Conservation (phyloP, 1,140 invertebrate genomes). For the Drosophila lini region DNA sequence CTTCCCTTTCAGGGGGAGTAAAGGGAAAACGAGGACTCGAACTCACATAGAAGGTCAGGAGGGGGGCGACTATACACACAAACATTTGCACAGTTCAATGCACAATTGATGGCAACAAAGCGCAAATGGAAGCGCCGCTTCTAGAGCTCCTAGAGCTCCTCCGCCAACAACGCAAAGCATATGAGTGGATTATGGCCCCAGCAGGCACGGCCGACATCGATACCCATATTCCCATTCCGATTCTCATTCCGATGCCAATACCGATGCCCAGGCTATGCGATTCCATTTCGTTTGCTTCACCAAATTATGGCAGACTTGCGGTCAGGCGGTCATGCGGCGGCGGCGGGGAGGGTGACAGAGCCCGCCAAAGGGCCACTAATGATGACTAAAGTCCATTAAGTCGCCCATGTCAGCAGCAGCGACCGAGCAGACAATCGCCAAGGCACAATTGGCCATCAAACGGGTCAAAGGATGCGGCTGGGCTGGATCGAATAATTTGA, state of each 20-base stretch:
- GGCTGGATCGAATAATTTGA: constrained; percentile 37
- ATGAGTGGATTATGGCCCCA: constrained; percentile 53
- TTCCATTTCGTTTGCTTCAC: constrained; percentile 45
- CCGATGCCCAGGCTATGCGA: constrained; percentile 16
- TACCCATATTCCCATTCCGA: constrained; percentile 17
- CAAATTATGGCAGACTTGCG: constrained; percentile 47
- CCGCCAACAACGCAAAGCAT: constrained; percentile 38
- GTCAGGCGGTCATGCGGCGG: constrained; percentile 4
- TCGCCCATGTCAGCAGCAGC: constrained; percentile 30
- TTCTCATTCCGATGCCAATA: constrained; percentile 8
- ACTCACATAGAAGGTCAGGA: constrained; percentile 1
- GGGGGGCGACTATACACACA: constrained; percentile 31
- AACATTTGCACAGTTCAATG: constrained; percentile 76
- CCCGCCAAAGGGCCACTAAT: constrained; percentile 51
- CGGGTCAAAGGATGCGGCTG: constrained; percentile 7
- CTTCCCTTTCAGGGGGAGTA: constrained; percentile 11
- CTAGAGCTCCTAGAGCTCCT: constrained; percentile 23
- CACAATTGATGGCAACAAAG: constrained; percentile 65
- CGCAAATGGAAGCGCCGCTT: constrained; percentile 35
- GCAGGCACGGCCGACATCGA: constrained; percentile 31
- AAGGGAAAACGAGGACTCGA: constrained; percentile 34
- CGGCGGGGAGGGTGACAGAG: not conserved
- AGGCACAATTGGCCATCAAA: constrained; percentile 21
- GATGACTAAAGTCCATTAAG: constrained; percentile 46
- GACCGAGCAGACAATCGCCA: constrained; percentile 26